phyloP scores from a whole-genome alignment of 2,888 invertebrate species.

The Cremastinae sp. region DNA sequence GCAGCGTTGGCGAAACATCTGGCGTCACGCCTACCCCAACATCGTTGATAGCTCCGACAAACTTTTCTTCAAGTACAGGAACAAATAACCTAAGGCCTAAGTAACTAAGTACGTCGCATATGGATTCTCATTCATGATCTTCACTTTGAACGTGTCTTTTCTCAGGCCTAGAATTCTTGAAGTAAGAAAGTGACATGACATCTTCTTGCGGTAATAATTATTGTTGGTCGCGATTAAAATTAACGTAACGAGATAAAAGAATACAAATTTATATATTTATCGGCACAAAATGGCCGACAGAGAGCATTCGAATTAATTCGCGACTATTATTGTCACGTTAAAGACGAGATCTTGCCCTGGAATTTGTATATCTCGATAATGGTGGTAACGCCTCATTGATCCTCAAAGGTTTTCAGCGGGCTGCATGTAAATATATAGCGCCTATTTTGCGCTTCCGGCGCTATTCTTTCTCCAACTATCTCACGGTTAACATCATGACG shows the following conservation, averaged over 20 bases:
- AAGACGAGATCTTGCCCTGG: conserved; percentile 24
- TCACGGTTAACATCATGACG: conserved; percentile 21
- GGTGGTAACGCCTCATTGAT: conserved; percentile 38
- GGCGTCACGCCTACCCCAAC: conserved; percentile 62
- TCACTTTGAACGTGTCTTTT: conserved; percentile 25
- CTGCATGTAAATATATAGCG: conserved; percentile 2
- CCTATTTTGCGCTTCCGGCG: conserved; percentile 20
- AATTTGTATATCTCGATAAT: conserved; percentile 54
- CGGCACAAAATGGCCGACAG: conserved; percentile 20
- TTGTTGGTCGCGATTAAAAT: conserved; percentile 30
- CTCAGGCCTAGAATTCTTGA: conserved; percentile 35
- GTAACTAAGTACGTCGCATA: conserved; percentile 65
- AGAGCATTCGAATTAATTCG: conserved; percentile 33
- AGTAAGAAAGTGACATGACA: conserved; percentile 10
- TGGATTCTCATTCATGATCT: conserved; percentile 40
- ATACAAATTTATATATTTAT: conserved; percentile 2
- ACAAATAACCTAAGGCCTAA: conserved; percentile 75
- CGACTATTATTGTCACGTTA: conserved; percentile 19
- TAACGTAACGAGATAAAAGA: conserved; percentile 8
- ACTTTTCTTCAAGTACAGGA: conserved; percentile 72
- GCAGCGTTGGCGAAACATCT: conserved; percentile 66
- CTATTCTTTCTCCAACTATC: not conserved
- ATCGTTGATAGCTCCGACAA: conserved; percentile 68
- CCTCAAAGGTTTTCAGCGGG: conserved; percentile 18
- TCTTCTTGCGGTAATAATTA: conserved; percentile 19